Base-by-base conservation (phyloP, 2,888 invertebrate species). In the Eristalis pertinax region DNA sequence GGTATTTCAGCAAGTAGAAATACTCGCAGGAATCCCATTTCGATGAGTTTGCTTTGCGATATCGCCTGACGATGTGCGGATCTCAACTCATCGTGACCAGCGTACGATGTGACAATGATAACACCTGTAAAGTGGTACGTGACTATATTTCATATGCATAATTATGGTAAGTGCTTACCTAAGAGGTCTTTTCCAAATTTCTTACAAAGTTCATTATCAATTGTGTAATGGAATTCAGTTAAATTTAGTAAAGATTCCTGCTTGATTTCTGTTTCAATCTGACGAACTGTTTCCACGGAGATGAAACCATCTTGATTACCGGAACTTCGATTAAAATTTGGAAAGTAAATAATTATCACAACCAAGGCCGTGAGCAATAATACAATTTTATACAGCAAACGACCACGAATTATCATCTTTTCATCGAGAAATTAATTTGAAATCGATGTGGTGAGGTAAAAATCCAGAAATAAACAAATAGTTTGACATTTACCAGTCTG, bases 61-160 rank as follows among this genome's bases (percentile, higher is more conserved):
- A 96, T 95, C 0, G 96, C 95, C 89, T 94, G 93, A 68, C 97
- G 94, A 90, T 97, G 95, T 0, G 96, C 95, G 90, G 95, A 95
- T 85, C 97, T 94, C 43, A 95, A 92, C 89, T 95, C 95, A 38
- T 95, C 94, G 92, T 97, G 95, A 0, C 96, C 96, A 22, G 95
- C 96, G 92, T 96, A 96, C 0, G 97, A 97, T 15, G 97, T 97
- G 29, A 97, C 95, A 78, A 97, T 94, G 73, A 96, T 94, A 67
- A 93, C 89, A 60, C 92, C 93, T 93, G 63, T 29, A 80, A 24
- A 24, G 26, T 11, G 13, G 8, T 60, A 29, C 24, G 60, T 60
- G 24, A 29, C 26, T 5, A 60, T 10, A 26, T 24, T 60, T 26
- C 5, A 13, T 13, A 10, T n/a, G 56, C 19, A 22, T n/a, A 2